Percentiles rank a stretch among this genome's conserved stretches.
Evolutionary conservation across 2,113 vertebrate species (phyloP).

Genomic region (Megaleporinus macrocephalus): DNA sequence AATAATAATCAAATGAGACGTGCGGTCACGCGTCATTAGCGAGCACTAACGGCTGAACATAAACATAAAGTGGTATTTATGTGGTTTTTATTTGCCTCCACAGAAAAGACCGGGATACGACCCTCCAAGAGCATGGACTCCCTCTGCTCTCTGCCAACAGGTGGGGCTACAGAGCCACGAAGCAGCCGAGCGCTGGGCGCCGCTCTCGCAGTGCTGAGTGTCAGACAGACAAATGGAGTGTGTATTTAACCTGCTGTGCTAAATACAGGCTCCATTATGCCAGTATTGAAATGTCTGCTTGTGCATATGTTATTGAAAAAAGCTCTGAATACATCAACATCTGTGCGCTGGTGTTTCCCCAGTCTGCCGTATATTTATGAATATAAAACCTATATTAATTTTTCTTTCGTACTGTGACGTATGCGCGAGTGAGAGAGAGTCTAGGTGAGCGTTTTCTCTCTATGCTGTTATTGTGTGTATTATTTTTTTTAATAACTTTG

Average conservation of each 20-base stretch:
- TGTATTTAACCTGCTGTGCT: slow-evolving; percentile 3
- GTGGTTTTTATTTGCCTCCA: slow-evolving; percentile 40
- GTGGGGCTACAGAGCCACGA: slow-evolving; percentile 72
- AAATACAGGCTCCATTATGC: neutral
- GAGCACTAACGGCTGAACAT: too few species aligned
- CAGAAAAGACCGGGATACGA: slow-evolving; percentile 92
- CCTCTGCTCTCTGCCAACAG: slow-evolving; percentile 89
- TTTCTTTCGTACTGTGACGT: too few species aligned
- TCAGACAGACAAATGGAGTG: slow-evolving; percentile 5
- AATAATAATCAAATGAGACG: slow-evolving; percentile 31
- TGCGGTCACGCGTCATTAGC: slow-evolving; percentile 43
- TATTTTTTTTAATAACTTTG: too few species aligned
- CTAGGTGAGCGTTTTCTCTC: too few species aligned
- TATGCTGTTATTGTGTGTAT: too few species aligned
- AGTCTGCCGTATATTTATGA: slow-evolving; percentile 16
- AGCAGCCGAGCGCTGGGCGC: neutral
- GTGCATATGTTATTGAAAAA: slow-evolving; percentile 1
- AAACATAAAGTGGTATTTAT: neutral
- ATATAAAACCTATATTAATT: neutral
- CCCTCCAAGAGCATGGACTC: slow-evolving; percentile 99
- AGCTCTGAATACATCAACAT: neutral
- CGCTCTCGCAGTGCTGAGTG: neutral
- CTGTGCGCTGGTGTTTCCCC: slow-evolving; percentile 3
- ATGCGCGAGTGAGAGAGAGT: too few species aligned
- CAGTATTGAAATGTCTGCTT: slow-evolving; percentile 1